Percentiles rank a stretch among this genome's conserved stretches.
Evolutionary conservation across 2,797 vertebrate genomes (phyloP).

Genomic region (Notoglanidium macrostoma): DNA sequence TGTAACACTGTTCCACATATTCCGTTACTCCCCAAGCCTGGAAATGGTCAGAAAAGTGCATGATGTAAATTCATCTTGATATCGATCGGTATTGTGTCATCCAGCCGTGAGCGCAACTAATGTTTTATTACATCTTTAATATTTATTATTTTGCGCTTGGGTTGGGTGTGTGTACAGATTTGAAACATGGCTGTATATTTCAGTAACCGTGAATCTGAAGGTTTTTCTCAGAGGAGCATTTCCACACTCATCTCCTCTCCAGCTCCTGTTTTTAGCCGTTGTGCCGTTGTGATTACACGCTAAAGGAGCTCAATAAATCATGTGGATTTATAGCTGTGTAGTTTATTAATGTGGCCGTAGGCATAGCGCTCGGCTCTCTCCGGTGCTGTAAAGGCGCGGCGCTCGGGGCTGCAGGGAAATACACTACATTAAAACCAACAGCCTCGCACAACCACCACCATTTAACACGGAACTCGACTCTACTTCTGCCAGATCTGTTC

Average conservation of each 20-base stretch:
- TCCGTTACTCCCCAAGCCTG: too few species aligned
- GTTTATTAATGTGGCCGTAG: constrained; percentile 76
- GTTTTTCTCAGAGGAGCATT: constrained; percentile 10
- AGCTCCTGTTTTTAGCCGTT: constrained; percentile 13
- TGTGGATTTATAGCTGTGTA: constrained; percentile 70
- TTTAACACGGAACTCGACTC: constrained; percentile 26
- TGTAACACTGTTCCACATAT: too few species aligned
- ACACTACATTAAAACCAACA: constrained; percentile 44
- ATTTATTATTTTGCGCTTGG: background rate
- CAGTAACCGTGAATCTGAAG: constrained; percentile 12
- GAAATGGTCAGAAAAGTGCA: background rate
- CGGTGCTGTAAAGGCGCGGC: constrained; percentile 68
- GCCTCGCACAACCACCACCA: constrained; percentile 35
- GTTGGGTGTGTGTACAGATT: background rate
- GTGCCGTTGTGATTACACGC: constrained; percentile 68
- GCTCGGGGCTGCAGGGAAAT: constrained; percentile 55
- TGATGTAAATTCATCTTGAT: background rate
- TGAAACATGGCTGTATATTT: background rate
- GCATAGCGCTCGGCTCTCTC: constrained; percentile 67
- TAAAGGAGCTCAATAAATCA: constrained; percentile 74
- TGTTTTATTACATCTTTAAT: background rate
- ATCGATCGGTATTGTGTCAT: background rate
- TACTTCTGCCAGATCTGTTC: constrained; percentile 4
- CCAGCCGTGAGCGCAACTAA: background rate
- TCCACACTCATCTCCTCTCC: constrained; percentile 16